These are phyloP conservation scores for Oreochromis tanganicae DNA, from an alignment of 2,113 vertebrate genomes.

Conservation along the genomic window DNA sequence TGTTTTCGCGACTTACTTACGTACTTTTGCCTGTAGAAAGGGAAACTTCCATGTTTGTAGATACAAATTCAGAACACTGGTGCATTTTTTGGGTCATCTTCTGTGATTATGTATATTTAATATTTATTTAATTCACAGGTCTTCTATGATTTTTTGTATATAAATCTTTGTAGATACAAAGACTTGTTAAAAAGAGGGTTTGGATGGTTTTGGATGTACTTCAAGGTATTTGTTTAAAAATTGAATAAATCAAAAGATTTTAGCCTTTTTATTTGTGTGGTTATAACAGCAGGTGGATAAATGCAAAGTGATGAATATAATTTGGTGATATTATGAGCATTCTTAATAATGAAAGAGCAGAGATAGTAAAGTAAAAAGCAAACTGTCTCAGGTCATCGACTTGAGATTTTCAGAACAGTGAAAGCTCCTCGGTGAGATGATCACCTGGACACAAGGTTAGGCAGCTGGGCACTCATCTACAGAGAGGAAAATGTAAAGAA, in stretches of 20 bases:
- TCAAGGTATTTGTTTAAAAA: not conserved
- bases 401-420: not conserved
- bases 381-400: not conserved
- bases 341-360: not conserved
- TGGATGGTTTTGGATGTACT: not conserved
- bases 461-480: slow-evolving; percentile 56
- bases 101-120: slow-evolving; percentile 58
- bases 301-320: not conserved
- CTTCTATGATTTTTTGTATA: slow-evolving; percentile 88
- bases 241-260: not conserved
- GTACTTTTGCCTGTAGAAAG: slow-evolving; percentile 43
- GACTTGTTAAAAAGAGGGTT: slow-evolving; percentile 59
- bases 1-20: not conserved
- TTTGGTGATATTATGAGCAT: not conserved
- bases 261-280: not conserved
- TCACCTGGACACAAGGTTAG: not conserved
- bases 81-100: not conserved
- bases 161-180: not conserved
- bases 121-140: slow-evolving; percentile 79
- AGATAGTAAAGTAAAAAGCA: not conserved
- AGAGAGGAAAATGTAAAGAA: not conserved
- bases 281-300: not conserved
- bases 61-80: slow-evolving; percentile 45
- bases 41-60: slow-evolving; percentile 29
- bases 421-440: not conserved